These are phyloP conservation scores for Halocynthia aurantium DNA, from an alignment of 23 tunicate genomes.

Conservation along the genomic window DNA sequence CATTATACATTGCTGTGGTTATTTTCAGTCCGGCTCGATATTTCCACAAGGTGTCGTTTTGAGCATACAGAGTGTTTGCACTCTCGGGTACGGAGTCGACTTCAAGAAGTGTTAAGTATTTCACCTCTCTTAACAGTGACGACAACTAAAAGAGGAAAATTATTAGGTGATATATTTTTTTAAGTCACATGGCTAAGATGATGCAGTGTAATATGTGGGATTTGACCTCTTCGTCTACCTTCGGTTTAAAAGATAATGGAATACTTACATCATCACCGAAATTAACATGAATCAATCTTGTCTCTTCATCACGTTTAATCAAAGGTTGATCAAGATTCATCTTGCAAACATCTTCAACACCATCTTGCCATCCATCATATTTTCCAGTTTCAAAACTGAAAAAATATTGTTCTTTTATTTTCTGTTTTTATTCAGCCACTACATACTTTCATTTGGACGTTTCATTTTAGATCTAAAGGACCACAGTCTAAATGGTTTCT, in stretches of 20 bases:
- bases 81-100: constrained; percentile 60
- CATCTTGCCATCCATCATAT: constrained; percentile 47
- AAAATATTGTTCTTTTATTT: background rate
- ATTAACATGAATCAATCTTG: constrained; percentile 42
- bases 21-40: constrained; percentile 71
- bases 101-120: constrained; percentile 52
- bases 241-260: background rate
- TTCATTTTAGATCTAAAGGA: no score
- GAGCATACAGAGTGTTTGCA: constrained; percentile 53
- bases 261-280: constrained; percentile 35
- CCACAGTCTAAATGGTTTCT: no score
- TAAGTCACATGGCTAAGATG: no score
- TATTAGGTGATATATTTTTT: background rate
- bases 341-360: constrained; percentile 58
- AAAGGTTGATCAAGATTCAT: constrained; percentile 67
- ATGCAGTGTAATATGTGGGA: no score
- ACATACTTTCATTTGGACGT: no score
- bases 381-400: constrained; percentile 55
- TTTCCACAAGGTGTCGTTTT: constrained; percentile 75
- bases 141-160: constrained; percentile 33
- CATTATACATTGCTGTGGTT: constrained; percentile 61
- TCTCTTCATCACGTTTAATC: constrained; percentile 37
- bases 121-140: constrained; percentile 75
- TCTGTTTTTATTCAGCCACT: no score
- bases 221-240: no score